Base-by-base conservation (phyloP, 2,888 invertebrate species). In the Troides aeacus region DNA sequence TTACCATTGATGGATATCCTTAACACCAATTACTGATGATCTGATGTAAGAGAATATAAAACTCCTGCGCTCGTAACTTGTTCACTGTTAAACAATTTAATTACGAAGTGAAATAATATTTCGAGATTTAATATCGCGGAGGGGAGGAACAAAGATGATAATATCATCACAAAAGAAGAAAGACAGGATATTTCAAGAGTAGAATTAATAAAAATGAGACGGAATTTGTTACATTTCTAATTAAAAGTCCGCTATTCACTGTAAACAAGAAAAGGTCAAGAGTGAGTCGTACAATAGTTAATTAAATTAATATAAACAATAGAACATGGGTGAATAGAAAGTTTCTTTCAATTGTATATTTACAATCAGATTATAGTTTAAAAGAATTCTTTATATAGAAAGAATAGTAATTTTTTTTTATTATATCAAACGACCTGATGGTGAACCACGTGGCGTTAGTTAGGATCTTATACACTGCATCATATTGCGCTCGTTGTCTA, bases 221-320 rank as follows among this genome's bases (percentile, higher is more conserved):
- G 53, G 12, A 53, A 53, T 53, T 30, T 53, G n/a, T 53, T 53
- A n/a, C 53, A 53, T 18, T 8, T 53, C 53, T 53, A 53, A 53
- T 53, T 53, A 53, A n/a, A 53, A n/a, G 53, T 6, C n/a, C n/a
- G 18, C n/a, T n/a, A n/a, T 53, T 53, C 53, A 8, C 18, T 18
- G 53, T 53, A 53, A 53, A 53, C 53, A 53, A n/a, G 6, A 18
- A 53, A 6, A 12, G 53, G 53, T 2, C 53, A n/a, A 53, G 53
- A n/a, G 53, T n/a, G n/a, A 53, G 53, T 53, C n/a, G 53, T 6
- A n/a, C n/a, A 46, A 53, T 64, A 57, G 64, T 57, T 57, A 57
- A 64, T 57, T 64, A 64, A 36, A 39, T 23, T 64, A 53, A 53
- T 64, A 53, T 18, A 53, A 53, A n/a, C 53, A n/a, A 53, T 4